Evolutionary conservation across 2,888 invertebrate species (phyloP).

Genomic region (Scrobipalpa costella): DNA sequence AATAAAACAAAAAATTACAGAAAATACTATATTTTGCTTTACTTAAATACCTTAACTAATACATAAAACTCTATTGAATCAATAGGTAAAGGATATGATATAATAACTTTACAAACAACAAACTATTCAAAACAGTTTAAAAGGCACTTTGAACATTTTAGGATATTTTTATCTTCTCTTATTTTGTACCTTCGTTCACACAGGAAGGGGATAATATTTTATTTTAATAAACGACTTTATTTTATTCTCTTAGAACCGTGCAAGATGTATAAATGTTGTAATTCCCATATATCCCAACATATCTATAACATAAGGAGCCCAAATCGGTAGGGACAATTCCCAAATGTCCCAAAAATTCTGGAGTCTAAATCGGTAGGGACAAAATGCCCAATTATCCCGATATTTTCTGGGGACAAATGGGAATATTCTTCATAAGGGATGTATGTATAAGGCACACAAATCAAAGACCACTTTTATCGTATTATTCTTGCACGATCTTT

Average conservation of each 20-base stretch:
- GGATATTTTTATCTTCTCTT: neutral
- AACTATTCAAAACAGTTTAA: neutral
- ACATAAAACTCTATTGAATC: conserved; percentile 8
- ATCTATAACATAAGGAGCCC: too few species aligned
- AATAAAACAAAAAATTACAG: neutral
- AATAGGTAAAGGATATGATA: neutral
- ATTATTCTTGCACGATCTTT: too few species aligned
- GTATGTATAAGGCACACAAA: too few species aligned
- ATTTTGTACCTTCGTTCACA: conserved; percentile 4
- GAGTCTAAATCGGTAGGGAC: too few species aligned
- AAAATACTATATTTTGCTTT: conserved; percentile 11
- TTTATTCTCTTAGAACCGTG: neutral
- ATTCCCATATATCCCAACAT: too few species aligned
- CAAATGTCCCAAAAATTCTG: too few species aligned
- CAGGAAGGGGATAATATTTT: neutral
- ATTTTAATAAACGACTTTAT: neutral
- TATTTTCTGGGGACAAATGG: too few species aligned
- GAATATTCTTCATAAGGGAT: too few species aligned
- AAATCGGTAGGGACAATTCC: too few species aligned
- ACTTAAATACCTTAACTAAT: conserved; percentile 8
- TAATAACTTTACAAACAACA: neutral
- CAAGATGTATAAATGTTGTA: too few species aligned
- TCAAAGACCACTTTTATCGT: too few species aligned
- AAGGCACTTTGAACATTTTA: conserved; percentile 1
- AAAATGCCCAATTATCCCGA: too few species aligned